Conservation (phyloP, 2,797 vertebrate species). For the Enteromius anoplus region DNA sequence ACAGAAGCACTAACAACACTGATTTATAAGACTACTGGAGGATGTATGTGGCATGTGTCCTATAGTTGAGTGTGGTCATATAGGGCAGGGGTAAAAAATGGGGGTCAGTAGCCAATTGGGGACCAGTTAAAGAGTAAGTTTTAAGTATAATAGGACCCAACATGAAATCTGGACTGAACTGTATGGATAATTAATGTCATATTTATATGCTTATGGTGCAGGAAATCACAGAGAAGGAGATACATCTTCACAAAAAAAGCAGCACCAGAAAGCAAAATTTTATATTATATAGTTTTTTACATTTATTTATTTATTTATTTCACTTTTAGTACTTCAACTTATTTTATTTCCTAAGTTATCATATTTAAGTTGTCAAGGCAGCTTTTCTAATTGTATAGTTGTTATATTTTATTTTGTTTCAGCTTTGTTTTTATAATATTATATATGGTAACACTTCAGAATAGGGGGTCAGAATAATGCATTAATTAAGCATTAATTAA, state of each 20-base stretch:
- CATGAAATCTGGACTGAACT: neutral
- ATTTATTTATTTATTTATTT: too few relatives aligned
- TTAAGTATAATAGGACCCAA: neutral
- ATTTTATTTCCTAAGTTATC: too few relatives aligned
- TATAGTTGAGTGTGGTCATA: neutral
- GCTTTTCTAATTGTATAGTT: too few relatives aligned
- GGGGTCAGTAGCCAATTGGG: neutral
- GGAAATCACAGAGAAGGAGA: neutral
- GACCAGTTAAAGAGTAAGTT: neutral
- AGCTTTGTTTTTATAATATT: too few relatives aligned
- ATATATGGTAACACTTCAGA: too few relatives aligned
- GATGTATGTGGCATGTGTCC: neutral
- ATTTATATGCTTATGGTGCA: neutral
- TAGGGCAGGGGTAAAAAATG: neutral
- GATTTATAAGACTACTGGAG: slow-evolving; percentile 18
- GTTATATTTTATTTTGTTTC: too few relatives aligned
- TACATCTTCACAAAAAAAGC: neutral
- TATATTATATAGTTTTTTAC: neutral
- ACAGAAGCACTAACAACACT: slow-evolving; percentile 33
- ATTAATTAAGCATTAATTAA: too few relatives aligned
- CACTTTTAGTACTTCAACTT: too few relatives aligned
- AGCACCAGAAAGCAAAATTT: neutral
- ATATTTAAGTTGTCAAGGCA: too few relatives aligned
- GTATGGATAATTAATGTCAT: neutral
- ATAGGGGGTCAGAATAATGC: too few relatives aligned